Evolutionary conservation across 2,888 invertebrate species (phyloP).

Genomic region (Melolontha melolontha): DNA sequence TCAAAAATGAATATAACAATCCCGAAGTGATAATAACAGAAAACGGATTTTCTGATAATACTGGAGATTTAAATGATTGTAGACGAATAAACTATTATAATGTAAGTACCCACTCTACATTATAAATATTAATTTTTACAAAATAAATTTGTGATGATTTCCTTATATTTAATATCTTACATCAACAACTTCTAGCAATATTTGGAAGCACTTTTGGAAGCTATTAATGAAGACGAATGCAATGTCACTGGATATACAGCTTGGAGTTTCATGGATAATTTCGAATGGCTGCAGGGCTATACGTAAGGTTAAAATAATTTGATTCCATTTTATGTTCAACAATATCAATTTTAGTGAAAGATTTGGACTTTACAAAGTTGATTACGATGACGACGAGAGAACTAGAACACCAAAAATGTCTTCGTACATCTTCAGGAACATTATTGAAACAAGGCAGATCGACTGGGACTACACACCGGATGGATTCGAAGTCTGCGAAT

Average conservation of each 20-base stretch:
- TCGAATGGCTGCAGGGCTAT: conserved; percentile 71
- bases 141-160: no score
- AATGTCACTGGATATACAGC: conserved; percentile 69
- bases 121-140: no score
- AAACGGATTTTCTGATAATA: conserved; percentile 69
- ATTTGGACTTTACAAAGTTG: conserved; percentile 67
- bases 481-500: conserved; percentile 27
- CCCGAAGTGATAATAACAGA: conserved; percentile 71
- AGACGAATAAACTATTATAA: conserved; percentile 44
- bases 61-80: conserved; percentile 56
- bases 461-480: conserved; percentile 64
- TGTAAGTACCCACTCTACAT: not conserved
- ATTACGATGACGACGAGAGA: conserved; percentile 64
- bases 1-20: conserved; percentile 62
- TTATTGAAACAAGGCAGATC: conserved; percentile 63
- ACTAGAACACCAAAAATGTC: conserved; percentile 67
- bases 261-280: conserved; percentile 73
- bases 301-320: conserved; percentile 51
- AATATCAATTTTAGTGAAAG: conserved; percentile 62
- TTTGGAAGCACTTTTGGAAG: conserved; percentile 64
- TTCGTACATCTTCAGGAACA: conserved; percentile 64
- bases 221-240: conserved; percentile 64
- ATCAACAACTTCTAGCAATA: conserved; percentile 51
- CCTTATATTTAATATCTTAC: no score
- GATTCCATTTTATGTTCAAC: no score